These are phyloP conservation scores for Nomia melanderi DNA, from an alignment of 1,140 invertebrate genomes.

Conservation along the genomic window DNA sequence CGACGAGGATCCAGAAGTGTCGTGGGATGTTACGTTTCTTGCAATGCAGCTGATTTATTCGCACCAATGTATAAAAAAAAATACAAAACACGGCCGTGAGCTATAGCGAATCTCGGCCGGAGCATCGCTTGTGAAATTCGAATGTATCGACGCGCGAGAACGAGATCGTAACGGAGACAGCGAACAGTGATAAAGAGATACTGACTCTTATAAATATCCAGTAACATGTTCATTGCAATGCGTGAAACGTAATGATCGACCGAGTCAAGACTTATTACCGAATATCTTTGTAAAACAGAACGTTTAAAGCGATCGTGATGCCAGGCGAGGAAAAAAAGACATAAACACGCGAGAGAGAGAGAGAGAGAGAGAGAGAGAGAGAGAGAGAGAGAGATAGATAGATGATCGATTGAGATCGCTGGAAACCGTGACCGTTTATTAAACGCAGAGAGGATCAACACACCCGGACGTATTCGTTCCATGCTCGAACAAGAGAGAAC, in stretches of 20 bases:
- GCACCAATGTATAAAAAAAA: background rate
- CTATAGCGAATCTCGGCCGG: background rate
- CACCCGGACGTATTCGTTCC: too few relatives aligned
- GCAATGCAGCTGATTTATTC: conserved; percentile 15
- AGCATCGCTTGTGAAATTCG: too few relatives aligned
- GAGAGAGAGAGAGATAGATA: conserved; percentile 38
- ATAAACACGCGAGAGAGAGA: background rate
- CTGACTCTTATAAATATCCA: background rate
- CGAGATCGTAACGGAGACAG: too few relatives aligned
- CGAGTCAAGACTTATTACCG: conserved; percentile 28
- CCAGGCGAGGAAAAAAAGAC: too few relatives aligned
- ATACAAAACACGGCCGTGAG: background rate
- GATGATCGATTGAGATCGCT: conserved; percentile 29
- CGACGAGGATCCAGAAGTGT: too few relatives aligned
- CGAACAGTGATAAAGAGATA: too few relatives aligned
- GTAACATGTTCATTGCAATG: conserved; percentile 14
- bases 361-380: conserved; percentile 3
- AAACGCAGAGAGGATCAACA: too few relatives aligned
- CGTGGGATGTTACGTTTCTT: conserved; percentile 54
- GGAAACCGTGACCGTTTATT: too few relatives aligned
- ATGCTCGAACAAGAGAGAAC: conserved; percentile 26
- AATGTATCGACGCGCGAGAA: too few relatives aligned
- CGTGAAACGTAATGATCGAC: conserved; percentile 38
- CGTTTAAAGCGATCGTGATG: conserved; percentile 29
- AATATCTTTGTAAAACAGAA: conserved; percentile 32